A percentile compares a stretch with the other conserved stretches of the same genome.
These are phyloP conservation scores for Clarias pachynema DNA, from an alignment of 2,797 vertebrate genomes.

Conservation along the genomic window DNA sequence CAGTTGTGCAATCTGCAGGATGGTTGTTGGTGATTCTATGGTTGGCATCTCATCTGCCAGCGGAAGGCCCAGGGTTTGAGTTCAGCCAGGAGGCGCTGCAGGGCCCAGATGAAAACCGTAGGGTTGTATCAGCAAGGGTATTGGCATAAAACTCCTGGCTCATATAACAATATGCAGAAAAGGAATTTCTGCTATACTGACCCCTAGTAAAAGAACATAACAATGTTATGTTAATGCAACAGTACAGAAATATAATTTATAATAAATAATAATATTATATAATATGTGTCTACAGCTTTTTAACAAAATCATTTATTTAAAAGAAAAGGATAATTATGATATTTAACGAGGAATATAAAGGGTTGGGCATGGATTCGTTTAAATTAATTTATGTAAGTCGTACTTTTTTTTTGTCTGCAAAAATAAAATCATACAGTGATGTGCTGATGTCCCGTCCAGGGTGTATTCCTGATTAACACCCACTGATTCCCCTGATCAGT, in stretches of 20 bases:
- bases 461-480: neutral
- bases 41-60: no score
- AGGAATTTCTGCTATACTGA: no score
- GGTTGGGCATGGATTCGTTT: neutral
- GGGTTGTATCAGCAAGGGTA: no score
- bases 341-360: neutral
- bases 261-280: neutral
- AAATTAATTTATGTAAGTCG: neutral
- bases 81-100: no score
- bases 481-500: neutral
- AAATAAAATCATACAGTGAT: neutral
- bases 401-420: neutral
- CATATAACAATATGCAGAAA: no score
- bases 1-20: neutral
- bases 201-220: no score
- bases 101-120: no score
- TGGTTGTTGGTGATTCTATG: no score
- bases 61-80: no score
- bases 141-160: no score
- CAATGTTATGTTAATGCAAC: neutral
- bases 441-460: neutral
- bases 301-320: neutral
- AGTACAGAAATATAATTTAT: neutral
- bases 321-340: neutral
- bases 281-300: neutral